Evolutionary conservation across 2,113 vertebrate species (phyloP).

Genomic region (Aplodontia rufa): DNA sequence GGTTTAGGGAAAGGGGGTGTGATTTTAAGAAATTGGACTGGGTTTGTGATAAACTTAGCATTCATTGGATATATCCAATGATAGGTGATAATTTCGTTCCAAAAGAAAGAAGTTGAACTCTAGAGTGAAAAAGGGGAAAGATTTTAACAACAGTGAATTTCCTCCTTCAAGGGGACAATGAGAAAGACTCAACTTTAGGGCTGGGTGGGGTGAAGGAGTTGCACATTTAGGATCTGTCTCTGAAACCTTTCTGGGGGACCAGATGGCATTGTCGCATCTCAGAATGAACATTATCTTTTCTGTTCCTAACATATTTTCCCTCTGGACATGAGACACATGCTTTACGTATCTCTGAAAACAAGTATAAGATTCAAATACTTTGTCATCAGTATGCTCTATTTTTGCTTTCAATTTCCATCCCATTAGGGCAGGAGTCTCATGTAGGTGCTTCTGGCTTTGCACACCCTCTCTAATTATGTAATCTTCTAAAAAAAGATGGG

Average conservation of each 20-base stretch:
- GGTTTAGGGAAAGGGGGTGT: neutral
- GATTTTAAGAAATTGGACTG: constrained; percentile 45
- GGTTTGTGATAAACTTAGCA: constrained; percentile 50
- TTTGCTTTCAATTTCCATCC: neutral
- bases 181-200: neutral
- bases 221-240: neutral
- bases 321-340: neutral
- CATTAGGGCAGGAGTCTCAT: neutral
- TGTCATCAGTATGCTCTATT: neutral
- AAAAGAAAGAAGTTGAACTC: constrained; percentile 20
- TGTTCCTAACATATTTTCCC: neutral
- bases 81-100: constrained; percentile 53
- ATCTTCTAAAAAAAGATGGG: neutral
- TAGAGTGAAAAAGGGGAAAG: neutral
- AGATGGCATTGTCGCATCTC: neutral
- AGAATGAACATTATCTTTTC: neutral
- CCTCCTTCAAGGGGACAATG: neutral
- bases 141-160: neutral
- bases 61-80: neutral
- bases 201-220: neutral
- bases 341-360: neutral
- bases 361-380: neutral
- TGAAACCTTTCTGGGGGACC: neutral
- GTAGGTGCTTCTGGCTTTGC: neutral
- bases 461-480: neutral